Evolutionary conservation across 2,888 invertebrate genomes (phyloP), one percentile per base, ranked within the genome.

Genomic region (Clanis bilineata): DNA sequence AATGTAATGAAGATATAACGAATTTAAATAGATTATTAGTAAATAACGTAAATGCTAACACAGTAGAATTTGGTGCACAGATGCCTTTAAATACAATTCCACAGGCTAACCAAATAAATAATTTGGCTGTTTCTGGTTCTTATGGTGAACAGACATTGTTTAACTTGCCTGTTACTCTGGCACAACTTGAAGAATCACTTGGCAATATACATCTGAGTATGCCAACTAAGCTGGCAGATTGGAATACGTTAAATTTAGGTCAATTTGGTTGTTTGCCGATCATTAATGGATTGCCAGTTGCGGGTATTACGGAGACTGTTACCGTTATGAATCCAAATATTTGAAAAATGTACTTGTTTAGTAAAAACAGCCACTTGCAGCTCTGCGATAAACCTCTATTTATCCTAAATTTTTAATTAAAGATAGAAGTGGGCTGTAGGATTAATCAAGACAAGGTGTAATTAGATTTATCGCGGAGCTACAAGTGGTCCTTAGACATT

Each of bases 251-350:
- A 0, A 70, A 68, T 58, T 66, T 74, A 38, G 73, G 71, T n/a
- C 66, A 71, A 18, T 65, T 75, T 61, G 71, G 69, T 12, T 71
- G 64, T 58, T 63, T 80, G 55, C 79, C 82, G 57, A 64, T 76
- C n/a, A 65, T 75, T 1, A 80, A 76, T 61, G 81, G 82, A 1
- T 63, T 80, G 63, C 82, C 82, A 67, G 70, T 81, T 6, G 72
- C 76, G 59, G 72, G 76, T 21, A 68, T 80, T n/a, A 73, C 77
- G 0, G 83, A 83, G 61, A 73, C 76, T 2, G 70, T 80, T 0
- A 71, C 75, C 0, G 63, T 76, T 7, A 57, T 83, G 9, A 71
- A 75, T 57, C 64, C 67, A 2, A 58, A 51, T 51, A 51, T 32
- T 51, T 51, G 32, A 28, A 9, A n/a, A n/a, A n/a, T n/a, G n/a